Conservation (phyloP, 1,140 invertebrate species). For the Chlorops oryzae region DNA sequence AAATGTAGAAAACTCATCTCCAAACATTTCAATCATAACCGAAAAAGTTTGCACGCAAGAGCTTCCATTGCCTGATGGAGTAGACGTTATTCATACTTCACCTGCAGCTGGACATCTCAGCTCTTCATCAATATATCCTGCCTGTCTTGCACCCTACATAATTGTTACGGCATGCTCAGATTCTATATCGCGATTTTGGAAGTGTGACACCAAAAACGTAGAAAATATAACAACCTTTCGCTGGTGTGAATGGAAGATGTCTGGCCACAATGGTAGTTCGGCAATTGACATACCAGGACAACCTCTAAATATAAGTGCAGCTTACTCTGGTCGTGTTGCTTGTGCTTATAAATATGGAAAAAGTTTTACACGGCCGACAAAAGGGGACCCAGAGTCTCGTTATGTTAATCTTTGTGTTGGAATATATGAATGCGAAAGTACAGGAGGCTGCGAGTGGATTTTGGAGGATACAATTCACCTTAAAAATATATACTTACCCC, state of each 20-base stretch:
- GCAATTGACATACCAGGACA: constrained; percentile 80
- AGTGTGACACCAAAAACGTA: constrained; percentile 56
- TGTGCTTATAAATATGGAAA: constrained; percentile 91
- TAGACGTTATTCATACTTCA: constrained; percentile 85
- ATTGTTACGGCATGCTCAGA: constrained; percentile 91
- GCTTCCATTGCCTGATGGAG: constrained; percentile 78
- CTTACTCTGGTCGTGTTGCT: constrained; percentile 93
- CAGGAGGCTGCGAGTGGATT: constrained; percentile 97
- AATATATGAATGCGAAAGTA: constrained; percentile 99
- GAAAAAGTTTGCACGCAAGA: constrained; percentile 77
- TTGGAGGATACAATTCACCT: constrained; percentile 94
- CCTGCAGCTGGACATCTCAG: constrained; percentile 94
- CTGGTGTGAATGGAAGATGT: constrained; percentile 89
- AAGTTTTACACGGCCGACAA: constrained; percentile 73
- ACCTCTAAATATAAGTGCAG: constrained; percentile 89
- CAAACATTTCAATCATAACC: constrained; percentile 60
- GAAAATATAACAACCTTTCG: constrained; percentile 61
- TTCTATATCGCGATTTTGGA: constrained; percentile 74
- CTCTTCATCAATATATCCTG: constrained; percentile 97
- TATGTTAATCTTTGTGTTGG: constrained; percentile 91
- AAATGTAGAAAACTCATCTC: constrained; percentile 35
- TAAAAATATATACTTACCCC: constrained; percentile 78
- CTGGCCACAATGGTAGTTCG: constrained; percentile 74
- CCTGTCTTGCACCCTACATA: constrained; percentile 94
- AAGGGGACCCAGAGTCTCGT: constrained; percentile 70